A percentile compares a stretch with the other conserved stretches of the same genome.
Evolutionary conservation across 2,113 vertebrate species (phyloP).

Genomic region (Onychostruthus taczanowskii): DNA sequence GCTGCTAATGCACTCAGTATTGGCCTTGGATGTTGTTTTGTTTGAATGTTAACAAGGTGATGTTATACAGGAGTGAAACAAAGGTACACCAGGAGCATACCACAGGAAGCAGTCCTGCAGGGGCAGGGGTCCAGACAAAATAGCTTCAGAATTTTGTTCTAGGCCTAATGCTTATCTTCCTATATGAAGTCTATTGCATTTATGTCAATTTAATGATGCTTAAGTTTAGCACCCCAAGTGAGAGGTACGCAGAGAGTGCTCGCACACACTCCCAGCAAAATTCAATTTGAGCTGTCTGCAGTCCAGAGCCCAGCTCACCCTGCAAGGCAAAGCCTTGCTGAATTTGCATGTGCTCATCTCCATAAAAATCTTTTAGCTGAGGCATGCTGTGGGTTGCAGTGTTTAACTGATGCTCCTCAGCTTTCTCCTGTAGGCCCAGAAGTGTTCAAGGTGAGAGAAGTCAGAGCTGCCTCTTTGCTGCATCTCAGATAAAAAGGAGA

Average conservation of each 20-base stretch:
- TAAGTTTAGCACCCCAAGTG: background rate
- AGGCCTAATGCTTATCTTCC: background rate
- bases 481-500: background rate
- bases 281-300: background rate
- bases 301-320: background rate
- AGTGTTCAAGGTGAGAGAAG: background rate
- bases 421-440: background rate
- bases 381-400: background rate
- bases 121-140: background rate
- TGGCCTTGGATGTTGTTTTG: background rate
- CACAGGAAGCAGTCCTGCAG: background rate
- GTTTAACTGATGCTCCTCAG: background rate
- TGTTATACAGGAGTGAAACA: background rate
- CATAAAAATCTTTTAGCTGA: background rate
- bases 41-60: conserved; percentile 28
- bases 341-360: background rate
- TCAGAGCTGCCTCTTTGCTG: background rate
- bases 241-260: background rate
- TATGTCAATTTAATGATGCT: conserved; percentile 31
- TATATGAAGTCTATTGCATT: background rate
- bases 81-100: background rate
- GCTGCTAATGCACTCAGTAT: background rate
- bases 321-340: background rate
- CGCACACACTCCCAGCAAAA: background rate
- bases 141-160: background rate